Percentiles rank a stretch among this genome's conserved stretches.
Conservation (phyloP, 2,113 vertebrate genomes). For the Festucalex cinctus region DNA sequence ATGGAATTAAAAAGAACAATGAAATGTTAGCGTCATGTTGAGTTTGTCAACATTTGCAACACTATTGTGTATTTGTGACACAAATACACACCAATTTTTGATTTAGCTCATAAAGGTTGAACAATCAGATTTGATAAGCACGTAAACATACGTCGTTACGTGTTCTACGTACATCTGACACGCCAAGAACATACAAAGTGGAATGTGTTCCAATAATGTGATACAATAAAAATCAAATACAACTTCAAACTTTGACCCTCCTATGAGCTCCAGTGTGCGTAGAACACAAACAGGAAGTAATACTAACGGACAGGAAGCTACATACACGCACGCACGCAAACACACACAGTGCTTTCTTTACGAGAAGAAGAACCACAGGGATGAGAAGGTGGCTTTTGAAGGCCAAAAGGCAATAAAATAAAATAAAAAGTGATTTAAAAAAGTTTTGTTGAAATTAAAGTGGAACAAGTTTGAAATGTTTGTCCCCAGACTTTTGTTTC, state of each 20-base stretch:
- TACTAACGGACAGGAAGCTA: neutral
- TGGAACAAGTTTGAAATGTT: conserved; percentile 5
- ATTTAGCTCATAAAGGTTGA: neutral
- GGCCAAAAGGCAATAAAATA: conserved; percentile 15
- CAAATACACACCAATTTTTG: neutral
- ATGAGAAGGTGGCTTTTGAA: conserved; percentile 40
- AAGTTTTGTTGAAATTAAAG: neutral
- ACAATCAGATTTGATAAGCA: neutral
- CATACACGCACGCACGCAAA: neutral
- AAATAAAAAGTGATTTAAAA: neutral
- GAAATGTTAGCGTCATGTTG: neutral
- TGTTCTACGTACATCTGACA: neutral
- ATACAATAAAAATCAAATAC: neutral
- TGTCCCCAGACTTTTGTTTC: conserved; percentile 5
- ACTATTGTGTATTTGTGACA: neutral
- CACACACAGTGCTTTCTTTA: conserved; percentile 72
- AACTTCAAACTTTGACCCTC: neutral
- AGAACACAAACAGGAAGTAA: conserved; percentile 4
- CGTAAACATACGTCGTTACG: neutral
- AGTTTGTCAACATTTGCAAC: neutral
- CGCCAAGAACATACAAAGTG: neutral
- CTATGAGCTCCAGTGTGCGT: conserved; percentile 9
- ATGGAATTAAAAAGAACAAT: neutral
- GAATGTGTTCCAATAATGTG: neutral
- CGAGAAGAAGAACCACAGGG: conserved; percentile 67